Base-by-base conservation (phyloP, 1,140 invertebrate genomes). In the Dermatophagoides farinae region DNA sequence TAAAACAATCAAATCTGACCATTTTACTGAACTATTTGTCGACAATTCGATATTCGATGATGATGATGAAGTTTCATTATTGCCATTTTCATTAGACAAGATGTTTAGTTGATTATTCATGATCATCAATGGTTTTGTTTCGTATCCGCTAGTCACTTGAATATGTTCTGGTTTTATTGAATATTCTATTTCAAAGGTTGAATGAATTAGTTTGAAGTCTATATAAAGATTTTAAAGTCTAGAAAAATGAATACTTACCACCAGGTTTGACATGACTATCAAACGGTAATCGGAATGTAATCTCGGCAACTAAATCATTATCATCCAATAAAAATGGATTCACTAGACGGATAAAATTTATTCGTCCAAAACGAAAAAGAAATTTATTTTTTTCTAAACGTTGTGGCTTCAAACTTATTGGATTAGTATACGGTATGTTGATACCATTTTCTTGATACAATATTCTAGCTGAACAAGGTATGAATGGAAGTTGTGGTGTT, bases 1-100 rank as follows among this genome's bases (percentile, higher is more conserved):
- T 47, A 62, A 65, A 2, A 64, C 44, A 23, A 66, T 62, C 37
- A 67, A 31, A 18, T 66, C 54, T 10, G 51, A 31, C 66, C 66
- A 67, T 8, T 31, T 20, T 2, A 65, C 66, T 0, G 64, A 65
- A 22, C 53, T 16, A 55, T 55, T 55, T 12, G 53, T 39, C 4
- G 53, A 20, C 23, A 55, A 14, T 44, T 55, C 53, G 11, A 55
- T 38, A 5, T 4, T 31, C 31, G 31, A 31, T 31, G 31, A 31
- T 31, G 31, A 31, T 31, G 31, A 31, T 31, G 31, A 31, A 31
- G 31, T 31, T 31, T 31, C 31, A 31, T 31, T 31, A 31, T 31
- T 31, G 31, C 31, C 31, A 31, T 31, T 8, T 8, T 31, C 31
- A 8, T 2, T 4, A 4, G 31, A 31, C 31, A 8, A 31, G 31